A percentile compares a stretch with the other conserved stretches of the same genome.
Conservation (phyloP, 2,113 vertebrate species). For the Oryzias curvinotus region DNA sequence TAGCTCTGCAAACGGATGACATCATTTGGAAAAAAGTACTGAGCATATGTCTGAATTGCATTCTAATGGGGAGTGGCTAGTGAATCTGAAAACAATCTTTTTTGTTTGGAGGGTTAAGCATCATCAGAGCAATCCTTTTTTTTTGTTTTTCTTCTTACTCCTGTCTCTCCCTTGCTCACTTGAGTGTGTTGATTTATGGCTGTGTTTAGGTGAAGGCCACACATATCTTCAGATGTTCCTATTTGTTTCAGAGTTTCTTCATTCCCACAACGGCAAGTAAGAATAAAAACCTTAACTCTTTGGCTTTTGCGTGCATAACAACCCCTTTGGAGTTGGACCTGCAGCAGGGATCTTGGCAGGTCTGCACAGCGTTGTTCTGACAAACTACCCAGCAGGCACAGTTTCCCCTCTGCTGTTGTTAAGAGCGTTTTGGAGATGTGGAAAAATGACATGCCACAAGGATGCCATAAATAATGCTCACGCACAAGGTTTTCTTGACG, state of each 20-base stretch:
- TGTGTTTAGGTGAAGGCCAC: slow-evolving; percentile 87
- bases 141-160: slow-evolving; percentile 27
- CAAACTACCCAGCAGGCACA: slow-evolving; percentile 42
- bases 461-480: slow-evolving; percentile 81
- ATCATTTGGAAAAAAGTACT: too few species aligned
- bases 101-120: slow-evolving; percentile 31
- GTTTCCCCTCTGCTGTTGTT: slow-evolving; percentile 48
- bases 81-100: too few species aligned
- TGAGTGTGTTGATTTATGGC: slow-evolving; percentile 83
- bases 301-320: slow-evolving; percentile 44
- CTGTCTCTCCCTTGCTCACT: slow-evolving; percentile 43
- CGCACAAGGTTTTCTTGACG: slow-evolving; percentile 75
- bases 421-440: slow-evolving; percentile 54
- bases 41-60: too few species aligned
- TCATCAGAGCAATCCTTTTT: slow-evolving; percentile 49
- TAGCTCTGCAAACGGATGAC: too few species aligned
- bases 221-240: slow-evolving; percentile 78
- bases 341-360: slow-evolving; percentile 43
- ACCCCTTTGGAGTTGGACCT: slow-evolving; percentile 43
- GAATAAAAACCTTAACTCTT: slow-evolving; percentile 73
- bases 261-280: slow-evolving; percentile 64
- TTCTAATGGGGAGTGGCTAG: too few species aligned
- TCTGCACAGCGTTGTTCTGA: slow-evolving; percentile 43
- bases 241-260: slow-evolving; percentile 82
- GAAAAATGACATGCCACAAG: slow-evolving; percentile 77